Percentiles rank a stretch among this genome's conserved stretches.
phyloP scores from a whole-genome alignment of 2,797 vertebrate genomes.

The Dermochelys coriacea region DNA sequence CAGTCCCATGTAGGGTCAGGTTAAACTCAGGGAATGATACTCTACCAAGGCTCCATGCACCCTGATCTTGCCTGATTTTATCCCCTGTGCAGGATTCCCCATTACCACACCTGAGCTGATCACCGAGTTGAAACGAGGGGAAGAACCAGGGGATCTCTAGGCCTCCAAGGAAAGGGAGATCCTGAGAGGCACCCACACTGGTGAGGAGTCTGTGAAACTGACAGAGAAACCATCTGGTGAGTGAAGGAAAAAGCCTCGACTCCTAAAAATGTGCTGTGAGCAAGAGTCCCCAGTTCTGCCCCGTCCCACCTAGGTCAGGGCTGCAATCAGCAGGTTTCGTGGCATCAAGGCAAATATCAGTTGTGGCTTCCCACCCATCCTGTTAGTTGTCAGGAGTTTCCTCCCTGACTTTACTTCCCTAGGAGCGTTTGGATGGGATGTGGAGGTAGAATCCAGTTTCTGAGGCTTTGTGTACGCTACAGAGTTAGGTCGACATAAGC shows the following conservation, averaged over 20 bases:
- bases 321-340: neutral
- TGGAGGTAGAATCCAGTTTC: neutral
- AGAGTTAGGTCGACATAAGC: neutral
- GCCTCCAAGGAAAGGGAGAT: neutral
- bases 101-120: neutral
- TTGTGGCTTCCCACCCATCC: neutral
- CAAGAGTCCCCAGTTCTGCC: neutral
- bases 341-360: neutral
- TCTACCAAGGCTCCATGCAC: neutral
- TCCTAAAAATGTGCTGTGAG: neutral
- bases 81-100: neutral
- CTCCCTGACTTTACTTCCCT: neutral
- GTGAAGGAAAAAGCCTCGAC: neutral
- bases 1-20: neutral
- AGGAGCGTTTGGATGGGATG: neutral
- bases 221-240: neutral
- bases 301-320: neutral
- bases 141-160: neutral
- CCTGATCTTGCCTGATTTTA: neutral
- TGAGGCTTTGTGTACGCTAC: too few species aligned
- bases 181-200: neutral
- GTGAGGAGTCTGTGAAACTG: neutral
- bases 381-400: neutral
- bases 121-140: neutral
- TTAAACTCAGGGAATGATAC: neutral